A percentile compares a stretch with the other conserved stretches of the same genome.
Evolutionary conservation across 2,888 invertebrate genomes (phyloP).

Genomic region (Amphipyra tragopoginis): DNA sequence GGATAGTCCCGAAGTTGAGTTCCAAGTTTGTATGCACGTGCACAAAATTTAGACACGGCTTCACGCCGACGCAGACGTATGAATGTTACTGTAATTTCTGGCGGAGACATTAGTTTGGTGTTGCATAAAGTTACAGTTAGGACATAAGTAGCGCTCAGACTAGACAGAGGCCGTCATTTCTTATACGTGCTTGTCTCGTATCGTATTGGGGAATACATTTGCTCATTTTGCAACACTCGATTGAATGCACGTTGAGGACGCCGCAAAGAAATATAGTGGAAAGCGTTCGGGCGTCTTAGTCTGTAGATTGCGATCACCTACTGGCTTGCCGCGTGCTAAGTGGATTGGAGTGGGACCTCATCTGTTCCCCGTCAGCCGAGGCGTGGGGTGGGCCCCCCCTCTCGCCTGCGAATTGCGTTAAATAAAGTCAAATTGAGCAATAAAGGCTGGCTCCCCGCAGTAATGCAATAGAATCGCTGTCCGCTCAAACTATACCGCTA

Average conservation of each 20-base stretch:
- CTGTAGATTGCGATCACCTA: constrained; percentile 81
- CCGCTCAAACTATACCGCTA: constrained; percentile 77
- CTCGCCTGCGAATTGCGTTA: constrained; percentile 81
- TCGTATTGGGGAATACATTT: constrained; percentile 40
- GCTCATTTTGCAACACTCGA: constrained; percentile 57
- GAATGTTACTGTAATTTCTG: constrained; percentile 64
- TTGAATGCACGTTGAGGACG: constrained; percentile 60
- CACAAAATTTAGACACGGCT: constrained; percentile 60
- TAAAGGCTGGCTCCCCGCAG: constrained; percentile 86
- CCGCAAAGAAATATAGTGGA: constrained; percentile 69
- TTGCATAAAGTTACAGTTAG: constrained; percentile 51
- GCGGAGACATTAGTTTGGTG: constrained; percentile 64
- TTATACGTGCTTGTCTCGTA: constrained; percentile 34
- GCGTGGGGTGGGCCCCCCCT: constrained; percentile 66
- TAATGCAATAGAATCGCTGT: constrained; percentile 86
- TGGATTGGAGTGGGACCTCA: constrained; percentile 89
- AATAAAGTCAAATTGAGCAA: constrained; percentile 90
- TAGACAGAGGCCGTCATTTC: constrained; percentile 32
- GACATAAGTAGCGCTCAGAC: constrained; percentile 37
- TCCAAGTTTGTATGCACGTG: constrained; percentile 71
- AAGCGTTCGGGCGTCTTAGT: constrained; percentile 70
- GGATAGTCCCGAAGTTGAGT: constrained; percentile 67
- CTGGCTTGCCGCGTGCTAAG: constrained; percentile 83
- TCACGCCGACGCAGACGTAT: constrained; percentile 51
- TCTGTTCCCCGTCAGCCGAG: constrained; percentile 85